Percentiles rank a stretch among this genome's conserved stretches.
These are phyloP conservation scores for Oligia strigilis DNA, from an alignment of 2,888 invertebrate genomes.

Conservation along the genomic window DNA sequence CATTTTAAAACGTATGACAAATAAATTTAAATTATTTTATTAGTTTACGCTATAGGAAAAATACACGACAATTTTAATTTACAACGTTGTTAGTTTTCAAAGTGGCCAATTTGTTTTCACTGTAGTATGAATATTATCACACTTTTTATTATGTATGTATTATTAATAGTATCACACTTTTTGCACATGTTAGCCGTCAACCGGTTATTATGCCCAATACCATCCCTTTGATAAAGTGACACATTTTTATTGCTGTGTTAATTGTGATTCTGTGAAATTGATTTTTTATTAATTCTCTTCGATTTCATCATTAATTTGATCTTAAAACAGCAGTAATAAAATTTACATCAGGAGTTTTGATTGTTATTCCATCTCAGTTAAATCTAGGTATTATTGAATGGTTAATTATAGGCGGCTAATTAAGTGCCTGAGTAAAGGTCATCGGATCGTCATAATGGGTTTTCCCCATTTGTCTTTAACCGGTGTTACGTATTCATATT, in stretches of 20 bases:
- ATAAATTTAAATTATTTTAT: slow-evolving; percentile 59
- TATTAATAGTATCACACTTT: slow-evolving; percentile 19
- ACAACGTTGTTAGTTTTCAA: slow-evolving; percentile 47
- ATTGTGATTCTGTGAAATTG: slow-evolving; percentile 56
- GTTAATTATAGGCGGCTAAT: slow-evolving; percentile 53
- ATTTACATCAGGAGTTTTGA: slow-evolving; percentile 3
- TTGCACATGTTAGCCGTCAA: slow-evolving; percentile 22
- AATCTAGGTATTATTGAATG: slow-evolving; percentile 50
- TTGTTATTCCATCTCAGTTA: slow-evolving; percentile 35
- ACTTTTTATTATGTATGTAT: slow-evolving; percentile 34
- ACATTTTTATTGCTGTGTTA: slow-evolving; percentile 76
- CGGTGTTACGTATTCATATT: slow-evolving; percentile 34
- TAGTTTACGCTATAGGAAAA: slow-evolving; percentile 59
- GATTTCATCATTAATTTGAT: slow-evolving; percentile 13
- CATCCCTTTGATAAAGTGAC: slow-evolving; percentile 59
- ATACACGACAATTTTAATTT: slow-evolving; percentile 68
- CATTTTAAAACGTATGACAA: slow-evolving; percentile 56
- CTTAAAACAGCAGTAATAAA: slow-evolving; percentile 28
- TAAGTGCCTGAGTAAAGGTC: slow-evolving; percentile 48
- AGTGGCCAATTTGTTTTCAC: slow-evolving; percentile 57
- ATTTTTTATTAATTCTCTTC: slow-evolving; percentile 6
- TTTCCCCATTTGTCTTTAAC: slow-evolving; percentile 39
- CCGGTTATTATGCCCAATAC: slow-evolving; percentile 28
- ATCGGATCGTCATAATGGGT: slow-evolving; percentile 19
- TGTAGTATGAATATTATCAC: slow-evolving; percentile 25